Evolutionary conservation across 2,888 invertebrate genomes (phyloP).

Genomic region (Leucozona laternaria): DNA sequence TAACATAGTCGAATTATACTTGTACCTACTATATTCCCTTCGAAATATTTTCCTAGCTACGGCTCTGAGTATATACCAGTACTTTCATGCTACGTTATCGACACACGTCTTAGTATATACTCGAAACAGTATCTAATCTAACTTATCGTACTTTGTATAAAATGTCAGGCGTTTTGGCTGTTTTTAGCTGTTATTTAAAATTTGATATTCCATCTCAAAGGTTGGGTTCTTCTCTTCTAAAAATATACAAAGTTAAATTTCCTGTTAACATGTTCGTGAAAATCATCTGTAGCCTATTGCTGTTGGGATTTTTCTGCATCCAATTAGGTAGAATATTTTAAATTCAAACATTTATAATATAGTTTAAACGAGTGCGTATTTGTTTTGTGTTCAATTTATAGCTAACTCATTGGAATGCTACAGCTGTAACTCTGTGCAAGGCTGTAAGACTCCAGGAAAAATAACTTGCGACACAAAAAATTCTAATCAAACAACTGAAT

Average conservation of each 20-base stretch:
- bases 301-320: constrained; percentile 51
- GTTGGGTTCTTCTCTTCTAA: constrained; percentile 13
- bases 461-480: neutral
- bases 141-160: constrained; percentile 40
- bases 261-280: constrained; percentile 51
- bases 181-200: constrained; percentile 18
- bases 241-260: neutral
- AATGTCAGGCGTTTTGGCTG: constrained; percentile 12
- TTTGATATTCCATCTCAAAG: constrained; percentile 16
- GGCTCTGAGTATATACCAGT: neutral
- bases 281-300: constrained; percentile 30
- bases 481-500: constrained; percentile 32
- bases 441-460: constrained; percentile 20
- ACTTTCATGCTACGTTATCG: neutral
- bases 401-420: constrained; percentile 53
- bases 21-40: too few relatives aligned
- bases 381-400: neutral
- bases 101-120: constrained; percentile 5
- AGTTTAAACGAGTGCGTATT: neutral
- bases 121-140: constrained; percentile 53
- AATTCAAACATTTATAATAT: neutral
- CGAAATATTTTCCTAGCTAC: neutral
- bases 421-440: constrained; percentile 8
- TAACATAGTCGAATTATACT: too few relatives aligned
- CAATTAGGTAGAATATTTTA: constrained; percentile 42